Evolutionary conservation across 2,888 invertebrate species (phyloP), one percentile per base, ranked within the genome.

Genomic region (Terebella lapidaria): DNA sequence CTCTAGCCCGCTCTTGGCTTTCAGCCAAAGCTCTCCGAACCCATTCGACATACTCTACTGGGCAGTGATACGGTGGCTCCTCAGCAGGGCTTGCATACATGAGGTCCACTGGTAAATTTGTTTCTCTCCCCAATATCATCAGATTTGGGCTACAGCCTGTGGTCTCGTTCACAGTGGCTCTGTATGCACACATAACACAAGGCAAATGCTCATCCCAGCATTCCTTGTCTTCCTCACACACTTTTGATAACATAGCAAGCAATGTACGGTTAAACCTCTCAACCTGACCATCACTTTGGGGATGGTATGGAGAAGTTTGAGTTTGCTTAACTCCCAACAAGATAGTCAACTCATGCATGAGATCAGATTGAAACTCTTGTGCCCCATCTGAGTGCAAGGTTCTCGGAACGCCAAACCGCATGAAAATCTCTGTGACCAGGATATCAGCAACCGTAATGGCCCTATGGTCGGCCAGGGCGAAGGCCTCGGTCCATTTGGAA

Each of bases 351-450:
- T 29, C 54, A 10, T 26, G 22, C 53, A 69, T 63, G 15, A 70
- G 56, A 1, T 61, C 28, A 1, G 64, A 63, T 42, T 65, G 62
- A 49, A 70, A 69, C 24, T 70, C 56, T 18, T 60, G 42, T 20
- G 51, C 58, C 27, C 54, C 46, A 47, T 61, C 63, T 25, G 58
- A 45, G 25, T 55, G 35, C 4, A 55, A 5, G 27, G 10, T 4
- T 20, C n/a, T 15, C 5, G 53, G 53, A 27, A 22, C 53, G 15
- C 55, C 58, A 54, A 35, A 54, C 45, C 58, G 35, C 2, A 20
- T 3, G 20, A 58, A 22, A 15, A 59, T 25, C 30, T 59, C 61
- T 1, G 45, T 54, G 20, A 65, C 60, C 18, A 66, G 30, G n/a
- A 52, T 57, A 30, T 62, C 62, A n/a, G 66, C 62, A 18, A 66